Evolutionary conservation across 92 coral and sea anemone species (phyloP).

Genomic region (Phenganax stokvisi): DNA sequence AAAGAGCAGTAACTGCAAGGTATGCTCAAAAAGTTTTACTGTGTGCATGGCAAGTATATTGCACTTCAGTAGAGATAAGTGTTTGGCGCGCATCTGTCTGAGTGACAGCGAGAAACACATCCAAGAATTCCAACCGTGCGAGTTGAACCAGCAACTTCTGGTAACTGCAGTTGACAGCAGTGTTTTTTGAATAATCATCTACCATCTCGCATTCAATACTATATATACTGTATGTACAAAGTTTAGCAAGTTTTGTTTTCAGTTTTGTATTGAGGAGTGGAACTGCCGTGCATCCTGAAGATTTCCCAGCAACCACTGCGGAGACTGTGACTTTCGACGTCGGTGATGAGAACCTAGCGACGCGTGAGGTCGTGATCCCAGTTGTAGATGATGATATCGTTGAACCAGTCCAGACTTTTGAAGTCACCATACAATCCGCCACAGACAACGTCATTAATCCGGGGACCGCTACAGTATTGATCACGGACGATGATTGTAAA

Average conservation of each 20-base stretch:
- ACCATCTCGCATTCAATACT: background rate
- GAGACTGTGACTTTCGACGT: slow-evolving; percentile 14
- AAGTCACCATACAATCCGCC: background rate
- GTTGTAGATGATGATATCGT: slow-evolving; percentile 36
- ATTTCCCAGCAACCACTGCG: slow-evolving; percentile 17
- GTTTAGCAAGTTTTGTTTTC: background rate
- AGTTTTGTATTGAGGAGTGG: background rate
- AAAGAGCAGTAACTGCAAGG: slow-evolving; percentile 17
- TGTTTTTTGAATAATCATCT: background rate
- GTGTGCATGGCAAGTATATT: no score
- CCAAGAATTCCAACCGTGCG: no score
- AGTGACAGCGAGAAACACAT: no score
- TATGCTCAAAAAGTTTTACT: background rate
- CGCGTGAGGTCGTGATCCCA: slow-evolving; percentile 6
- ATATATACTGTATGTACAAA: background rate
- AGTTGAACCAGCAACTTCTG: no score
- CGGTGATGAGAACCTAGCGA: slow-evolving; percentile 6
- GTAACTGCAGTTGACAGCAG: no score
- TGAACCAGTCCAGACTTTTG: slow-evolving; percentile 36
- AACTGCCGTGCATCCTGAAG: slow-evolving; percentile 31
- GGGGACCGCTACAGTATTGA: slow-evolving; percentile 27
- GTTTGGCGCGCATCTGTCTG: no score
- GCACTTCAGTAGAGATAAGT: no score
- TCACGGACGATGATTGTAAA: slow-evolving; percentile 44
- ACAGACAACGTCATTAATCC: slow-evolving; percentile 6